Base-by-base conservation (phyloP, 1,140 invertebrate species). In the Drosophila paulistorum region DNA sequence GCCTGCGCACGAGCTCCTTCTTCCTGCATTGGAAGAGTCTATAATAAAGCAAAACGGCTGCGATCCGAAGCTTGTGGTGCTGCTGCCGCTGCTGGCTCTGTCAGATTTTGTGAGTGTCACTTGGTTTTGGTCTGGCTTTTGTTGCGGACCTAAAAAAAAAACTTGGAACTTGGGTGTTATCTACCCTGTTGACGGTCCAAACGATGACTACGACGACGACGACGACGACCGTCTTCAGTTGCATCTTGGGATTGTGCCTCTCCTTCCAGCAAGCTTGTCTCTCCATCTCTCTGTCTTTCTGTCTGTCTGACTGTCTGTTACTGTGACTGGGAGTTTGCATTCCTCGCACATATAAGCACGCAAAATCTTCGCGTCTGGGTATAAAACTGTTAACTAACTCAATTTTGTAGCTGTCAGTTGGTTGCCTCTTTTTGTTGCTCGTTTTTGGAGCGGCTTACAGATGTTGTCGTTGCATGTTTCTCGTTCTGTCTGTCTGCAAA, bases 341-440 rank as follows among this genome's bases (percentile, higher is more conserved):
- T 78, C 82, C 77, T 55, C 65, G 79, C 79, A 58, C 71, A 55
- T 71, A 51, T 51, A 51, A 86, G 90, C 87, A 90, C 81, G 82
- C 83, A 60, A 91, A 91, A 91, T 91, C 74, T 81, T 74, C 81
- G 79, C 84, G 79, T 72, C 81, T 75, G 80, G 85, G 84, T 90
- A 91, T 91, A 91, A 91, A 91, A 91, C 90, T 90, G 90, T 91
- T 91, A 91, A 91, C 90, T 91, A 91, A 91, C 90, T 91, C 90
- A 91, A 91, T 91, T 91, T 91, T 90, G 86, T 87, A 85, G 86
- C 90, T 91, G 90, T 91, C 90, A 91, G 80, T 91, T 87, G 81
- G 80, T 68, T 73, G 65, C 65, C 64, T 58, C 61, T 67, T 54
- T 63, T 35, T 63, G 14, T 70, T 58, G 57, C 33, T 17, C 57